Evolutionary conservation across 1,140 invertebrate species (phyloP), one percentile per base, ranked within the genome.

Genomic region (Portunus trituberculatus): DNA sequence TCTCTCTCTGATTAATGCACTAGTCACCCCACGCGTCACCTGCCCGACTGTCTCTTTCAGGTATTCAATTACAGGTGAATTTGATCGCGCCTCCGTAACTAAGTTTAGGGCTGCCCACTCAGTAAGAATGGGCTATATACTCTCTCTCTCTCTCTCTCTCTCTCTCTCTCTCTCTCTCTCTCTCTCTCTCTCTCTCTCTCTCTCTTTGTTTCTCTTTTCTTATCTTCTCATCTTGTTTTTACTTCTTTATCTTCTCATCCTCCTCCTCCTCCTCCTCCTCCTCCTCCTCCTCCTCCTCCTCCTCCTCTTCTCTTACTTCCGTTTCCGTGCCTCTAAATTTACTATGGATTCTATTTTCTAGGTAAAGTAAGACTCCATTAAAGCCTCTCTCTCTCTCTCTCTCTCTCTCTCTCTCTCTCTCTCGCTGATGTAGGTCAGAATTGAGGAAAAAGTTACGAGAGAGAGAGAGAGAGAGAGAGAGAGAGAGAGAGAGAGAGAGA

Each of bases 121-220:
- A 39, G 39, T 39, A 39, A 39, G 39, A 39, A 39, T 39, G 39
- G 39, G 39, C 39, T 76, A 2, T n/a, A 76, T 25, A 76, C 25
- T 76, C 25, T n/a, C 25, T 76, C 20, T 76, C 25, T n/a, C 20
- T 76, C 20, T n/a, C 67, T 76, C 20, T n/a, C 67, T 76, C 20
- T 20, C n/a, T 76, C 67, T 76, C 67, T 76, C n/a, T 76, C n/a
- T 76, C 67, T 76, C n/a, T n/a, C 20, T 76, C n/a, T n/a, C 67
- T 76, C n/a, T 76, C 67, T 76, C n/a, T n/a, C 67, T 76, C n/a
- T 76, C 67, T 76, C n/a, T 76, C 67, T 76, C n/a, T n/a, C 67
- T 76, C 25, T 20, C 20, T 8, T 76, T 1, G 4, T 76, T 76
- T 0, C 67, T 76, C n/a, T n/a, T 20, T 76, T n/a, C 1, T 76